A percentile compares a stretch with the other conserved stretches of the same genome.
Evolutionary conservation across 2,888 invertebrate species (phyloP).

Genomic region (Drosophila neutralis): DNA sequence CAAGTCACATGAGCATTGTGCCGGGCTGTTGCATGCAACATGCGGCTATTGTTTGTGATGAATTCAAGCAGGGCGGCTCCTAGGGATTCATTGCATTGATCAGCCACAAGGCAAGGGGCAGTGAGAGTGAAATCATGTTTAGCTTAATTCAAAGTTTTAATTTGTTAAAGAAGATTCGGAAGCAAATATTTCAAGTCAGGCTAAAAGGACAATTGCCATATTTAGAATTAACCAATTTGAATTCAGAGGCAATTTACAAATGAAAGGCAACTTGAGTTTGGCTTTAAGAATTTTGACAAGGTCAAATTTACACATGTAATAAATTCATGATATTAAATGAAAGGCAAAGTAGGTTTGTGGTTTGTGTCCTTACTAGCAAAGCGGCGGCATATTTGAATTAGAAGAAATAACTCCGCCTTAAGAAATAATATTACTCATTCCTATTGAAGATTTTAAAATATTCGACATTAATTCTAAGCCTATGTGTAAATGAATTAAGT

Average conservation of each 20-base stretch:
- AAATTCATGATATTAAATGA: neutral
- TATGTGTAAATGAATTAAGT: neutral
- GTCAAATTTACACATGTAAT: neutral
- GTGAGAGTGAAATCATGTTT: slow-evolving; percentile 3
- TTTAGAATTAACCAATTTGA: neutral
- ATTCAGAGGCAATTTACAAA: neutral
- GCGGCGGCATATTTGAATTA: neutral
- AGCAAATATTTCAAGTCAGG: neutral
- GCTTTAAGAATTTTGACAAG: neutral
- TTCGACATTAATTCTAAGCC: no score
- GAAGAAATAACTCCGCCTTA: neutral
- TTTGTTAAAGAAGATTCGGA: neutral
- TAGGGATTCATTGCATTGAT: neutral
- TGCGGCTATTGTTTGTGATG: slow-evolving; percentile 37
- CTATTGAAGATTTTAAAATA: neutral
- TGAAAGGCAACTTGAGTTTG: neutral
- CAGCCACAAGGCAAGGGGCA: neutral
- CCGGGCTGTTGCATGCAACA: slow-evolving; percentile 41
- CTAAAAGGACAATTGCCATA: neutral
- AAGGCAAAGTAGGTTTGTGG: neutral
- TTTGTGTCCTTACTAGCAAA: neutral
- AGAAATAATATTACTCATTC: neutral
- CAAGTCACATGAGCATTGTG: slow-evolving; percentile 78
- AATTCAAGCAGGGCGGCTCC: slow-evolving; percentile 24
- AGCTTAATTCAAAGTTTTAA: neutral